phyloP scores from a whole-genome alignment of 2,888 invertebrate genomes.

The Idaea aversata region DNA sequence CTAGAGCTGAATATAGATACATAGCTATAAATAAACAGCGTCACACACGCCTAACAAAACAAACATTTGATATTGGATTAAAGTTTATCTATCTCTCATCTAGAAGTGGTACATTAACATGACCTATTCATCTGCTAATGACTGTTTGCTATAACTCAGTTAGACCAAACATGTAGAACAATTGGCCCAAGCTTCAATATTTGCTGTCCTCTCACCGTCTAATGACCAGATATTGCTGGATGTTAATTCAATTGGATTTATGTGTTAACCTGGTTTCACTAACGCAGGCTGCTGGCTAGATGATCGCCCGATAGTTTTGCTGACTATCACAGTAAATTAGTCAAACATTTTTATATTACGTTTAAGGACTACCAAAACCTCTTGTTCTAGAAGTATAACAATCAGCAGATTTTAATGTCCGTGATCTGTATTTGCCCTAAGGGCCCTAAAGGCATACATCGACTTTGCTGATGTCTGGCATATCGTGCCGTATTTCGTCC shows the following conservation, averaged over 20 bases:
- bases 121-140: constrained; percentile 77
- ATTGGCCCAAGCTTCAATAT: constrained; percentile 64
- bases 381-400: too few species aligned
- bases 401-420: too few species aligned
- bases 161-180: constrained; percentile 33
- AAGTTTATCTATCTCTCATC: constrained; percentile 51
- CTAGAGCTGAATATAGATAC: too few species aligned
- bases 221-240: constrained; percentile 43
- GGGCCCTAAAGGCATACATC: too few species aligned
- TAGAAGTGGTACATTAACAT: constrained; percentile 62
- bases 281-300: neutral
- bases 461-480: too few species aligned
- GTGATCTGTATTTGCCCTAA: too few species aligned
- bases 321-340: too few species aligned
- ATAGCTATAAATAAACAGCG: too few species aligned
- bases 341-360: too few species aligned
- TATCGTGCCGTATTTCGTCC: too few species aligned
- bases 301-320: neutral
- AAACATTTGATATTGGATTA: constrained; percentile 29
- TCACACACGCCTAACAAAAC: constrained; percentile 9
- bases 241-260: constrained; percentile 5
- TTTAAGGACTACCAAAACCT: too few species aligned
- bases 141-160: constrained; percentile 55
- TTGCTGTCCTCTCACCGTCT: constrained; percentile 66
- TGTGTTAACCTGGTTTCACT: neutral